Evolutionary conservation across 2,797 vertebrate genomes (phyloP).

Genomic region (Myotis planiceps): DNA sequence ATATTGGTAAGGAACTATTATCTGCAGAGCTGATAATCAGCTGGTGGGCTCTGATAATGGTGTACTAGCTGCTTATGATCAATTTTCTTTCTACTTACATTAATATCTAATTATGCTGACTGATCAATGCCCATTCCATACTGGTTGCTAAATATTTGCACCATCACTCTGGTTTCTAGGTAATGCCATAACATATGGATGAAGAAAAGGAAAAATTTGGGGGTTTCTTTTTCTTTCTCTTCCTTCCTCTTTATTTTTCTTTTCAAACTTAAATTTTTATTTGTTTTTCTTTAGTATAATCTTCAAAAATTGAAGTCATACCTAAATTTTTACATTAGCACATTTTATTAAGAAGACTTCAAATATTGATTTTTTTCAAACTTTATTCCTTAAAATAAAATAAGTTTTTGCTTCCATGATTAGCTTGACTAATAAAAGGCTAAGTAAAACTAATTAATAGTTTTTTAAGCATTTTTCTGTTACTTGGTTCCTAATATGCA

Average conservation of each 20-base stretch:
- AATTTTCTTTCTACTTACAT: neutral
- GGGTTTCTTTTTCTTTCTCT: neutral
- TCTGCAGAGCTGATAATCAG: neutral
- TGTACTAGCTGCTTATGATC: neutral
- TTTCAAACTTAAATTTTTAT: neutral
- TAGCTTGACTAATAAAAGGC: neutral
- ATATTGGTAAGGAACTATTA: neutral
- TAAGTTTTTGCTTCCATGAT: neutral
- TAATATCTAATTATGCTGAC: neutral
- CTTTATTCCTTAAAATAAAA: slow-evolving; percentile 25
- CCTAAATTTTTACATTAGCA: neutral
- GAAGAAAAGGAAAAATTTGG: neutral
- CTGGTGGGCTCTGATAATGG: neutral
- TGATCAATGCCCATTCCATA: neutral
- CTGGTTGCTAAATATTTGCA: neutral
- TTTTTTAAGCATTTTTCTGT: neutral
- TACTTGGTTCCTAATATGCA: neutral
- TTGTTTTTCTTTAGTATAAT: neutral
- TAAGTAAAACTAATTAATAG: neutral
- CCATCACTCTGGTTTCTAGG: neutral
- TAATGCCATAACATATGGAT: neutral
- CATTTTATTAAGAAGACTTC: neutral
- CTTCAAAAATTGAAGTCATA: neutral
- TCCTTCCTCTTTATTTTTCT: neutral
- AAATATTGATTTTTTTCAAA: neutral